Evolutionary conservation across 2,888 invertebrate genomes (phyloP), one percentile per base, ranked within the genome.

Genomic region (Marasmarcha lunaedactyla): DNA sequence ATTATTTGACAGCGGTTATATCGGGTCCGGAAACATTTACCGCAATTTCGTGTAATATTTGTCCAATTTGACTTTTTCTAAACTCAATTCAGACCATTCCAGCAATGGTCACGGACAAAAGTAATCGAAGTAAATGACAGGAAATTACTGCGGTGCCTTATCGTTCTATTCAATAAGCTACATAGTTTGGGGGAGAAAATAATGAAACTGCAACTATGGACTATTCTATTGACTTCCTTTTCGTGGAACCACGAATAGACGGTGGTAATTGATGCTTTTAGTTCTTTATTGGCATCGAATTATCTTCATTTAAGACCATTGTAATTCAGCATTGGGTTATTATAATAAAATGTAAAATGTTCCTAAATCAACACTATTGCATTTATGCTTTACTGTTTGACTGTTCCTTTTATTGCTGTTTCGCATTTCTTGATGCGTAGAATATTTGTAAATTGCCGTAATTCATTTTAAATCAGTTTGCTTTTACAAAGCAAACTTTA

Each of bases 61-160:
- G 30, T 3, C 6, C 30, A 30, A 30, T 30, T 11, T 30, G 6
- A 3, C 11, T 30, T 30, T 30, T 30, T 30, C 30, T 30, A 30
- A 30, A 30, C 30, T n/a, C 30, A 30, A 4, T n/a, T 7, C 11
- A 7, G 30, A 30, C 30, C 30, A 52, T 63, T 57, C 55, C 55
- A 54, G 4, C 20, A 20, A 20, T 65, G 69, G 71, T 73, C 71
- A 62, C 60, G 55, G 63, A 58, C 57, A 61, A 67, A 69, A 74
- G 71, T 77, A 78, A 71, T 74, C 70, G 63, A 69, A 58, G 68
- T 70, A 76, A 81, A 83, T 81, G 74, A 70, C 69, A 66, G 76
- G 77, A 76, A 81, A 81, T 81, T 74, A 81, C 81, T 53, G 71
- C 54, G 70, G 63, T 68, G 71, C 76, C 81, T 83, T 81, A 81